Percentiles rank a stretch among this genome's conserved stretches.
These are phyloP conservation scores for Drosophila mayaguana DNA, from an alignment of 2,888 invertebrate species.

Conservation along the genomic window DNA sequence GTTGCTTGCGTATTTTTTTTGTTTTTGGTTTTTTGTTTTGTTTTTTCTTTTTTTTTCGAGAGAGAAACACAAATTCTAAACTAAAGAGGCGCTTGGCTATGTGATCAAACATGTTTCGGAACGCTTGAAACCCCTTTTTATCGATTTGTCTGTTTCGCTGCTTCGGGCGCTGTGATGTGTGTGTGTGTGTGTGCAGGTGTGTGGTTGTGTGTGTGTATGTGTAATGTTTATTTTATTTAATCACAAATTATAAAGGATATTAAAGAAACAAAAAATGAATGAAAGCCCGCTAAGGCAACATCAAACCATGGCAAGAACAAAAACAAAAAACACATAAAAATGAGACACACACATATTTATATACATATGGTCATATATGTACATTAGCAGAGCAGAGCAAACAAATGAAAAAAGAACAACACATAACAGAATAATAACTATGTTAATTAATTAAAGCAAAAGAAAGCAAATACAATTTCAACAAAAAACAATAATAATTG, in stretches of 20 bases:
- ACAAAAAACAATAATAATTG: background rate
- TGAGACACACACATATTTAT: background rate
- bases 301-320: slow-evolving; percentile 14
- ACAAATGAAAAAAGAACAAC: background rate
- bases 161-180: slow-evolving; percentile 51
- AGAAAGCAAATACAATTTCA: background rate
- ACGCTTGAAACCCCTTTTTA: slow-evolving; percentile 83
- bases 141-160: slow-evolving; percentile 45
- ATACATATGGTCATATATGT: background rate
- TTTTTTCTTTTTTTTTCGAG: background rate
- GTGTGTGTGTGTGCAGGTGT: slow-evolving; percentile 15
- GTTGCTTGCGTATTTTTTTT: slow-evolving; percentile 14
- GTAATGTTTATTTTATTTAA: slow-evolving; percentile 36
- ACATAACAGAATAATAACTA: background rate
- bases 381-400: background rate
- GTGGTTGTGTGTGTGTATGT: slow-evolving; percentile 11
- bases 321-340: slow-evolving; percentile 6
- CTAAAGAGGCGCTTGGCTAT: slow-evolving; percentile 36
- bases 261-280: slow-evolving; percentile 8
- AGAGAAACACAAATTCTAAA: slow-evolving; percentile 15
- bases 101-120: slow-evolving; percentile 52
- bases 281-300: slow-evolving; percentile 16
- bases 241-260: slow-evolving; percentile 42
- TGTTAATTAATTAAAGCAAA: slow-evolving; percentile 1
- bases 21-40: background rate